Conservation (phyloP, 2,888 invertebrate species). For the Siphlonurus alternatus region DNA sequence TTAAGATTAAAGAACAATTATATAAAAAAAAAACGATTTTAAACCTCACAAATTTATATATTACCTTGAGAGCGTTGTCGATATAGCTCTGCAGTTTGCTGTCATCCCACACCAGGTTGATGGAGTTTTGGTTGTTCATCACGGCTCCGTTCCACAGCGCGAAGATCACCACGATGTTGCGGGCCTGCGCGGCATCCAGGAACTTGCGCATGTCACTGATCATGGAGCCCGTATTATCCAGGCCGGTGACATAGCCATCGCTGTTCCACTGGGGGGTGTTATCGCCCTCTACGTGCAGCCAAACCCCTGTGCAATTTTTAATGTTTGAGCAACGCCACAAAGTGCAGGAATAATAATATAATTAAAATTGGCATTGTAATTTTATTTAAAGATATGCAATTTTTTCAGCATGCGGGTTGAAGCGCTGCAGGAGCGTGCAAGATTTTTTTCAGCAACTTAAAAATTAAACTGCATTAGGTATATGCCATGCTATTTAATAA, state of each 20-base stretch:
- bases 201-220: constrained; percentile 17
- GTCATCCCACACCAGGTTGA: constrained; percentile 18
- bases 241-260: constrained; percentile 16
- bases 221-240: constrained; percentile 16
- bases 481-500: too few species aligned
- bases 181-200: constrained; percentile 16
- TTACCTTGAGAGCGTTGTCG: constrained; percentile 18
- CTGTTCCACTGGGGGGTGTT: constrained; percentile 17
- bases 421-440: too few species aligned
- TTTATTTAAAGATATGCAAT: too few species aligned
- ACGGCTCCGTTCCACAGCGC: constrained; percentile 21
- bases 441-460: too few species aligned
- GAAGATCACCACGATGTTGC: constrained; percentile 17
- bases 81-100: constrained; percentile 18
- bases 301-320: constrained; percentile 17
- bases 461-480: too few species aligned
- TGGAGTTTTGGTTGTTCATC: constrained; percentile 16
- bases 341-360: too few species aligned
- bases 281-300: constrained; percentile 19
- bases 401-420: too few species aligned
- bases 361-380: too few species aligned
- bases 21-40: too few species aligned
- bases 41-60: neutral
- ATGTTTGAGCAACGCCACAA: neutral
- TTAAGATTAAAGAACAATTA: too few species aligned